phyloP scores from a whole-genome alignment of 2,888 invertebrate genomes.

The Pegoplata infirma region DNA sequence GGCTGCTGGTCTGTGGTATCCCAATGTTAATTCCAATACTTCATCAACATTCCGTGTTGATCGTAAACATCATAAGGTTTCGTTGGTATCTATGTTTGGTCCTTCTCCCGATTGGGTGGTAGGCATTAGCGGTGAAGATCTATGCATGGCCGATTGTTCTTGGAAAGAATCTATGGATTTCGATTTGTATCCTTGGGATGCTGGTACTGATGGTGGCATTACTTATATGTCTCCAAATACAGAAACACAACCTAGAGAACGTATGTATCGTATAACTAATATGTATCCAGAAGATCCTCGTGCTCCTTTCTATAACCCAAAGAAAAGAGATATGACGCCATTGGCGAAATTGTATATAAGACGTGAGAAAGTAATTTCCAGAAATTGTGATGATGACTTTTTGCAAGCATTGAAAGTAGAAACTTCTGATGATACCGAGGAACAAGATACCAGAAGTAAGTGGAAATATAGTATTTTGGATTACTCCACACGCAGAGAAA shows the following conservation, averaged over 20 bases:
- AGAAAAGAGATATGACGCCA: conserved; percentile 85
- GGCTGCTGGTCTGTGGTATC: conserved; percentile 93
- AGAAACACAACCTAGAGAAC: conserved; percentile 88
- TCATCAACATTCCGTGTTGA: conserved; percentile 90
- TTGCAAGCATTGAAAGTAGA: conserved; percentile 81
- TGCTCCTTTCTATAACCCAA: conserved; percentile 93
- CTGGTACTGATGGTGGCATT: conserved; percentile 95
- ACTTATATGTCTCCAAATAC: conserved; percentile 92
- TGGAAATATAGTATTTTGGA: too few relatives aligned
- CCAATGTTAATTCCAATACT: conserved; percentile 90
- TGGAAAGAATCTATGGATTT: conserved; percentile 92
- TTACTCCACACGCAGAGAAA: too few relatives aligned
- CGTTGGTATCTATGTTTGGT: conserved; percentile 92
- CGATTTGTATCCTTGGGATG: conserved; percentile 96
- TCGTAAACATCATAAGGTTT: conserved; percentile 90
- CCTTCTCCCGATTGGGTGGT: conserved; percentile 99
- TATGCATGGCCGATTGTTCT: conserved; percentile 92
- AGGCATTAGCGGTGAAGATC: conserved; percentile 91
- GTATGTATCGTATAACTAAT: conserved; percentile 92
- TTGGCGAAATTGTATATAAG: conserved; percentile 90
- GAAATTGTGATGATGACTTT: conserved; percentile 85
- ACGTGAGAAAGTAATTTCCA: conserved; percentile 85
- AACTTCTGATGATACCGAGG: conserved; percentile 84
- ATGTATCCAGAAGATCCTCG: conserved; percentile 93
- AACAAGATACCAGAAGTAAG: conserved; percentile 83